Conservation (phyloP, 2,888 invertebrate genomes). For the Mylabris sibirica region DNA sequence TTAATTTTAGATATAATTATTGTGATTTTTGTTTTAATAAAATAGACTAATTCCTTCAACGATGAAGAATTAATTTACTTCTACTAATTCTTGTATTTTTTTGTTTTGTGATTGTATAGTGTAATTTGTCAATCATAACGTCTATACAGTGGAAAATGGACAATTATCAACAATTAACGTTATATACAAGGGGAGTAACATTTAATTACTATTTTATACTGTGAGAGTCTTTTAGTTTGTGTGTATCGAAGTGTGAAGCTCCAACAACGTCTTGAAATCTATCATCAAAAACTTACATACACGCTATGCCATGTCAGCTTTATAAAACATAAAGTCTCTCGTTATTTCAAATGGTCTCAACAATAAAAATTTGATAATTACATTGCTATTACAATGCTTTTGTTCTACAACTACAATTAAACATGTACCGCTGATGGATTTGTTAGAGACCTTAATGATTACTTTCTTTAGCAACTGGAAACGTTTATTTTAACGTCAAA, state of each 20-base stretch:
- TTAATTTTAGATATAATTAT: constrained; percentile 27
- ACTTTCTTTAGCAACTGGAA: constrained; percentile 11
- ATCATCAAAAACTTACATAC: constrained; percentile 33
- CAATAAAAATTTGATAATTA: constrained; percentile 39
- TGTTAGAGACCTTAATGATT: constrained; percentile 30
- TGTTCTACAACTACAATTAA: constrained; percentile 40
- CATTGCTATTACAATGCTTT: constrained; percentile 36
- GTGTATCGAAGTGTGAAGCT: constrained; percentile 37
- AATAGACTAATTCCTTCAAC: neutral
- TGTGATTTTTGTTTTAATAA: neutral
- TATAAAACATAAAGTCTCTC: constrained; percentile 34
- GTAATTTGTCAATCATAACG: neutral
- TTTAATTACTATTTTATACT: constrained; percentile 1
- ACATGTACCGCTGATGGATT: constrained; percentile 29
- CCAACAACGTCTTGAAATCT: constrained; percentile 33
- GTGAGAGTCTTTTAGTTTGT: constrained; percentile 20
- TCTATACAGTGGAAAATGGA: neutral
- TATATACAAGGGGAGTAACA: neutral
- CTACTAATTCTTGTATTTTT: no score
- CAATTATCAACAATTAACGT: constrained; percentile 8
- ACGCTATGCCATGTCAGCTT: constrained; percentile 29
- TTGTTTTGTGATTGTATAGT: neutral
- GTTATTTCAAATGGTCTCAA: constrained; percentile 31
- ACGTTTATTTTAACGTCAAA: neutral
- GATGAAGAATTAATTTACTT: neutral